phyloP scores from a whole-genome alignment of 1,140 invertebrate genomes.

The Drosophila micromelanica region DNA sequence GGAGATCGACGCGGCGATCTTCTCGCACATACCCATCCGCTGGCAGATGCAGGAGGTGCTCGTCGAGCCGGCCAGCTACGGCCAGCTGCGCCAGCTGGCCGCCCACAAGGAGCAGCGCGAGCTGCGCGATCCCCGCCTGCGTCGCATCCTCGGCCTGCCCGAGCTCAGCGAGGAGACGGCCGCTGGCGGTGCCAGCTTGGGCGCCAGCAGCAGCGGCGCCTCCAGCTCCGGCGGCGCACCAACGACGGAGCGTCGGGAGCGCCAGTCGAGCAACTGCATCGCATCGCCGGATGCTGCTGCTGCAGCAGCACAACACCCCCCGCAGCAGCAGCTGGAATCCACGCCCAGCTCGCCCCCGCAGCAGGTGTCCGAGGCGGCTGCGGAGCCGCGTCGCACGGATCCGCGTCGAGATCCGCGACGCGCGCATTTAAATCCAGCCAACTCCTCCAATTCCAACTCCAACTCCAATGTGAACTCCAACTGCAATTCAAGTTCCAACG shows the following conservation, averaged over 20 bases:
- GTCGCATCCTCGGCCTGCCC: conserved; percentile 88
- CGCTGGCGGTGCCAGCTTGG: not conserved
- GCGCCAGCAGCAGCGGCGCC: not conserved
- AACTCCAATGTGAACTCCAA: not conserved
- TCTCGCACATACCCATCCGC: conserved; percentile 89
- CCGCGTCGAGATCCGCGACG: conserved; percentile 65
- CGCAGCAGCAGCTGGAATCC: conserved; percentile 21
- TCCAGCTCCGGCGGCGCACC: not conserved
- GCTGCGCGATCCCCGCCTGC: conserved; percentile 88
- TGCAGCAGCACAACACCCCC: too few relatives aligned
- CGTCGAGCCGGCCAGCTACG: conserved; percentile 90
- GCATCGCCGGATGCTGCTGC: conserved; percentile 63
- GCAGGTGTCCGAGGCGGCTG: not conserved
- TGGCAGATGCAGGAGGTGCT: conserved; percentile 88
- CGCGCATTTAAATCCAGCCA: conserved; percentile 44
- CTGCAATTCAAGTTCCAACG: conserved; percentile 1
- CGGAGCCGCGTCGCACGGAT: conserved; percentile 38
- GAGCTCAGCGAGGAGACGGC: conserved; percentile 43
- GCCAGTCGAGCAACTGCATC: conserved; percentile 38
- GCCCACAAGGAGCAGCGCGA: conserved; percentile 88
- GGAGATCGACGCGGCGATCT: conserved; percentile 93
- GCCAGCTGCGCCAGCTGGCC: conserved; percentile 87
- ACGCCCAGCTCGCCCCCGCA: conserved; percentile 60
- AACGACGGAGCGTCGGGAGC: conserved; percentile 17
- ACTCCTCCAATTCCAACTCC: not conserved